A percentile compares a stretch with the other conserved stretches of the same genome.
phyloP scores from a whole-genome alignment of 1,140 invertebrate species.

The Semibalanus balanoides region DNA sequence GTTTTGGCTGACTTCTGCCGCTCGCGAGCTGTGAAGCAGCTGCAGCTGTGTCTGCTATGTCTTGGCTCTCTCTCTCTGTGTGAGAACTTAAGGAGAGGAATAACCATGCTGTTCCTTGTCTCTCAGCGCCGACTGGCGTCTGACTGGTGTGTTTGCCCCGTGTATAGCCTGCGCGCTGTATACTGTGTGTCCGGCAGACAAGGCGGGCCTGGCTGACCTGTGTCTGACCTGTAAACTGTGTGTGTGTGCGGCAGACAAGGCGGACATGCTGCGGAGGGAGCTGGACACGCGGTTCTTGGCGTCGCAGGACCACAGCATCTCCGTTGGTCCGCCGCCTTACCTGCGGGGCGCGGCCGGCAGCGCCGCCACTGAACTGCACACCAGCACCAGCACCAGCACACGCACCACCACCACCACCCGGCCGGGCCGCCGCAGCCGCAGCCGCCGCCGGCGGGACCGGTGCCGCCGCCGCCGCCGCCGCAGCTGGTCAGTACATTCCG shows the following conservation, averaged over 20 bases:
- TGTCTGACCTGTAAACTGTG: conserved; percentile 44
- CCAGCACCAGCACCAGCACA: conserved; percentile 80
- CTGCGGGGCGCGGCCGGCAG: conserved; percentile 46
- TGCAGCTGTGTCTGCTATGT: too few species aligned
- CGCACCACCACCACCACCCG: conserved; percentile 62
- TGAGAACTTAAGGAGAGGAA: too few species aligned
- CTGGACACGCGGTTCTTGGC: conserved; percentile 78
- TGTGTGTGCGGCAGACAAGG: conserved; percentile 17
- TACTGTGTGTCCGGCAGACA: too few species aligned
- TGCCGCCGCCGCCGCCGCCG: conserved; percentile 33
- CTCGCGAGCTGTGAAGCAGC: too few species aligned
- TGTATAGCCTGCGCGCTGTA: too few species aligned
- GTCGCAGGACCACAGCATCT: conserved; percentile 46
- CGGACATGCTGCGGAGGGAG: conserved; percentile 72
- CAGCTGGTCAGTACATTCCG: neutral
- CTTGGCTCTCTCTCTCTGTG: too few species aligned
- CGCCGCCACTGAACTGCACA: conserved; percentile 66
- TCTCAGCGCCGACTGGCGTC: too few species aligned
- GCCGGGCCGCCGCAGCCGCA: conserved; percentile 32
- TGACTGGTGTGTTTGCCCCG: too few species aligned
- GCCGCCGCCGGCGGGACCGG: too few species aligned
- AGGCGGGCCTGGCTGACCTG: too few species aligned
- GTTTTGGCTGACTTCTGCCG: too few species aligned
- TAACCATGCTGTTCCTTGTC: too few species aligned
- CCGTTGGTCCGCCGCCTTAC: conserved; percentile 46